Evolutionary conservation across 2,888 invertebrate species (phyloP).

Genomic region (Bombylius major): DNA sequence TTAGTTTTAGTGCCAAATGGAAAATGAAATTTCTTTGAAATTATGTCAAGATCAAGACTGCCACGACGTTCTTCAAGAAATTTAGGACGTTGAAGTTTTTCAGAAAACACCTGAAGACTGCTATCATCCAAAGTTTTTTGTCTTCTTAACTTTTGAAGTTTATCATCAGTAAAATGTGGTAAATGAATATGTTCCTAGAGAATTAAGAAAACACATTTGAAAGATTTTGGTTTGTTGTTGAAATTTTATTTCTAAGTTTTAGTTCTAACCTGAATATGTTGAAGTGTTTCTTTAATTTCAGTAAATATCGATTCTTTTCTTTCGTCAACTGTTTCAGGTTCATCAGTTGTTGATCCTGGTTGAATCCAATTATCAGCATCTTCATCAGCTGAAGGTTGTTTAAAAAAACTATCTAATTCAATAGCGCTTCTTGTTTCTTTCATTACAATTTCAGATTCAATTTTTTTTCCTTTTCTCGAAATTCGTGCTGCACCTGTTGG

Average conservation of each 20-base stretch:
- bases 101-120: not conserved
- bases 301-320: slow-evolving; percentile 22
- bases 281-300: slow-evolving; percentile 24
- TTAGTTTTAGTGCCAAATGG: slow-evolving; percentile 16
- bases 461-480: slow-evolving; percentile 3
- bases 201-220: slow-evolving; percentile 1
- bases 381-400: slow-evolving; percentile 1
- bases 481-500: slow-evolving; percentile 8
- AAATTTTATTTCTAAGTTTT: no score
- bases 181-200: slow-evolving; percentile 12
- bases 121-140: not conserved
- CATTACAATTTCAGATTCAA: slow-evolving; percentile 1
- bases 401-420: not conserved
- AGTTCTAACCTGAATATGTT: slow-evolving; percentile 16
- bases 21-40: slow-evolving; percentile 17
- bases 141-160: not conserved
- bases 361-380: slow-evolving; percentile 15
- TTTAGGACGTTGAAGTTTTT: not conserved
- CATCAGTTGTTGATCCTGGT: slow-evolving; percentile 21
- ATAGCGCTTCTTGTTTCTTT: not conserved
- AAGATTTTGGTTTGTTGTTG: not conserved
- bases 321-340: slow-evolving; percentile 22
- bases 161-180: slow-evolving; percentile 9
- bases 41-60: slow-evolving; percentile 33
- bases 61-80: slow-evolving; percentile 31